A percentile compares a stretch with the other conserved stretches of the same genome.
phyloP scores from a whole-genome alignment of 2,113 vertebrate species.

The Nothocercus nigrocapillus region DNA sequence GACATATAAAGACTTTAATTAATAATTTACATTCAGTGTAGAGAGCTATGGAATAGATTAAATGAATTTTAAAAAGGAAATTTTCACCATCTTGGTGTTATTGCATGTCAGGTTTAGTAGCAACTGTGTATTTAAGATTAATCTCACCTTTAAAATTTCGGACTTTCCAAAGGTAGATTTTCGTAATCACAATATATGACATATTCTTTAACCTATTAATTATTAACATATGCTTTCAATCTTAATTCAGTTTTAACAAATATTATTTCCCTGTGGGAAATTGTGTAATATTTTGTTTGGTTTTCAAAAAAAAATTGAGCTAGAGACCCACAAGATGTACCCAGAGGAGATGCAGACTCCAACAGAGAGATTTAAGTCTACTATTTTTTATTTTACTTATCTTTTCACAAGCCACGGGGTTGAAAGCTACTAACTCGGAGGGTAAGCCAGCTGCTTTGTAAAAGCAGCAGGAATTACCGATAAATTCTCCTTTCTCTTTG shows the following conservation, averaged over 20 bases:
- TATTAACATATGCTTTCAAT: not conserved
- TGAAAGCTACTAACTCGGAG: not conserved
- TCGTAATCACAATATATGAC: not conserved
- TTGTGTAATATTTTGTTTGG: not conserved
- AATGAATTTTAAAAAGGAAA: not conserved
- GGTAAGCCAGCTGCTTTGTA: not conserved
- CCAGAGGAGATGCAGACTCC: not conserved
- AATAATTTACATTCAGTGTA: not conserved
- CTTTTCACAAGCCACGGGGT: not conserved
- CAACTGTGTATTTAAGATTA: not conserved
- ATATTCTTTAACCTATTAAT: not conserved
- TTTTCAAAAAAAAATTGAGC: not conserved
- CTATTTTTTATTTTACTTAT: not conserved
- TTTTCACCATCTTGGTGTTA: not conserved
- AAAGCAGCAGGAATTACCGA: not conserved
- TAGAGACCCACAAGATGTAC: not conserved
- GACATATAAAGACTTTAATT: not conserved
- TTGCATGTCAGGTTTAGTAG: not conserved
- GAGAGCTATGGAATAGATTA: not conserved
- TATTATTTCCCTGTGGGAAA: not conserved
- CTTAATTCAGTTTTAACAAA: not conserved
- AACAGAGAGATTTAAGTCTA: not conserved
- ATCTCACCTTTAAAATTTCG: slow-evolving; percentile 13
- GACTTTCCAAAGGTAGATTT: not conserved
- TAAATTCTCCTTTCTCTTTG: not conserved